Evolutionary conservation across 2,888 invertebrate genomes (phyloP), one percentile per base, ranked within the genome.

Genomic region (Acleris holmiana): DNA sequence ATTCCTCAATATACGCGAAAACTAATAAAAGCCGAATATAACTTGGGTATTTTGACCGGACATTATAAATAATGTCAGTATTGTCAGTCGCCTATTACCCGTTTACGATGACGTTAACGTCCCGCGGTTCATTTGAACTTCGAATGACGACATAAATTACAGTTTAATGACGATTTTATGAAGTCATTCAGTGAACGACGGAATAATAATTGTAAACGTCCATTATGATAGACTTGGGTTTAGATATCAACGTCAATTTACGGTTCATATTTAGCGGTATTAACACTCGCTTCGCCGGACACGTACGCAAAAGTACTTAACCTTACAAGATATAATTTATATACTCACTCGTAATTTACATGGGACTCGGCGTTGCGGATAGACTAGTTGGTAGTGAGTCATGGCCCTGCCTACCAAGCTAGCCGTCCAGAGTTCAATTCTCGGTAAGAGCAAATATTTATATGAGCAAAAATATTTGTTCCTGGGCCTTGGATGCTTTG

Each of bases 121-220:
- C 69, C 66, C 69, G 69, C 72, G 68, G 71, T 68, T 69, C 64
- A 69, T 70, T 67, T 69, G 62, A 67, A 68, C 61, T 59, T 63
- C 54, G 56, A 69, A 70, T 65, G 65, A 58, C 50, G 46, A 60
- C 67, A 66, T 72, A 72, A 71, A 72, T 73, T 73, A 71, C 68
- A 40, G 60, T 61, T 71, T 72, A 71, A 73, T 66, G 63, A 57
- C 44, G 47, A 65, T 72, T 74, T 74, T 72, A 74, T 72, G 71
- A 71, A 74, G 69, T 74, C 67, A 72, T 73, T 72, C 73, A 54
- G 68, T 73, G 67, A 67, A 68, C 57, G 19, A 51, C 58, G 51
- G 23, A 35, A 61, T 63, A 58, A 63, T 63, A 29, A 44, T 56
- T 29, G 25, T 61, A 41, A 54, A 55, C 25, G 48, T 44, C 25